Evolutionary conservation across 2,113 vertebrate species (phyloP).

Genomic region (Jacana jacana): DNA sequence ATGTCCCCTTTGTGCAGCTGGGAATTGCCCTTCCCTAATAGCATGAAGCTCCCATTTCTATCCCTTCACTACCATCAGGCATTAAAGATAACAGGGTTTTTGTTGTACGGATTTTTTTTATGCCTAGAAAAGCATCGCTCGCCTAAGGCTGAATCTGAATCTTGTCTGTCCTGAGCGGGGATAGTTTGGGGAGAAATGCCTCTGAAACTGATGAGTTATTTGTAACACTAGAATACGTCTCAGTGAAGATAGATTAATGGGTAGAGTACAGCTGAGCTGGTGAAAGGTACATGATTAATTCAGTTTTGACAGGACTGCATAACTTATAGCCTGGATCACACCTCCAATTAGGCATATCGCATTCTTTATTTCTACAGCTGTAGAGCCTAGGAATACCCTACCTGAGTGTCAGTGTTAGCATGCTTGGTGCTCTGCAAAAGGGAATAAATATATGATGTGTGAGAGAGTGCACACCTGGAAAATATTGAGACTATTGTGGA

Average conservation of each 20-base stretch:
- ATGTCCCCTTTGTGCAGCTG: constrained; percentile 14
- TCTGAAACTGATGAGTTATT: constrained; percentile 29
- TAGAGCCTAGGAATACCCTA: neutral
- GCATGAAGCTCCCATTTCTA: constrained; percentile 10
- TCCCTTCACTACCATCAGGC: neutral
- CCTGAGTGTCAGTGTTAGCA: neutral
- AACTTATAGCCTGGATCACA: constrained; percentile 51
- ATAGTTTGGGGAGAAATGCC: constrained; percentile 28
- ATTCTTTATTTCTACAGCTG: constrained; percentile 26
- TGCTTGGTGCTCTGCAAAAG: neutral
- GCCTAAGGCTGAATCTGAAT: constrained; percentile 38
- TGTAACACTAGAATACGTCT: constrained; percentile 8
- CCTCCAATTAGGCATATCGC: constrained; percentile 38
- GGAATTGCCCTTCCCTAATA: constrained; percentile 34
- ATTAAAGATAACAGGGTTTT: constrained; percentile 39
- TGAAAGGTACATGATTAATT: constrained; percentile 46
- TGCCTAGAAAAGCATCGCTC: constrained; percentile 20
- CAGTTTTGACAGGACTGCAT: constrained; percentile 8
- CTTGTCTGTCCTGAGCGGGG: neutral
- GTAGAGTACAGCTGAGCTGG: constrained; percentile 1
- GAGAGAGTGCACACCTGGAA: neutral
- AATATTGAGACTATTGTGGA: neutral
- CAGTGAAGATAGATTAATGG: constrained; percentile 19
- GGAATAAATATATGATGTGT: neutral
- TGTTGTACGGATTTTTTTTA: constrained; percentile 26